These are phyloP conservation scores for Corvus moneduloides DNA, from an alignment of 2,113 vertebrate genomes.

Conservation along the genomic window DNA sequence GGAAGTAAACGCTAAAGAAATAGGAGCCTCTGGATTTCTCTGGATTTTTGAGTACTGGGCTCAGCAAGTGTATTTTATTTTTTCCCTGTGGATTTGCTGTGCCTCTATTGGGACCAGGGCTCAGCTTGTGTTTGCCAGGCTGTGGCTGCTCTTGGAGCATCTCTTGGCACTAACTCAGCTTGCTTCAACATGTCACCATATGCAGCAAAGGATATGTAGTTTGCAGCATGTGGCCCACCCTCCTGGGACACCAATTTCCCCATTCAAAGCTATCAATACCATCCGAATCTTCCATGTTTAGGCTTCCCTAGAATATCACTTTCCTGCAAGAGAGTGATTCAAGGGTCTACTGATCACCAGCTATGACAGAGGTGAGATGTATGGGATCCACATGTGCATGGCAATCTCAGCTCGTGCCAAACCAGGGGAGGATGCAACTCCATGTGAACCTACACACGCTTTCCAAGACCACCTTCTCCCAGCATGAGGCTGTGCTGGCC, in stretches of 20 bases:
- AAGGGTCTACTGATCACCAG: neutral
- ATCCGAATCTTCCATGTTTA: neutral
- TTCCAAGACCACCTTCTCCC: neutral
- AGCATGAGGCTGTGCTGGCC: neutral
- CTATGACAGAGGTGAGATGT: neutral
- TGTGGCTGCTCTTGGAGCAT: neutral
- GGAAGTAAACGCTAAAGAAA: neutral
- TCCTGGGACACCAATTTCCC: neutral
- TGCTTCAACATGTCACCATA: neutral
- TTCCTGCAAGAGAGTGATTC: neutral
- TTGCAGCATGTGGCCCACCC: neutral
- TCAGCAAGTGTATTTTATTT: neutral
- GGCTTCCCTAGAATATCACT: neutral
- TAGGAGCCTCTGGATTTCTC: neutral
- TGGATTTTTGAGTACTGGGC: neutral
- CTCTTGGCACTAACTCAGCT: accelerated
- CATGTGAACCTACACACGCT: accelerated
- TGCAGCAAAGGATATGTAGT: neutral
- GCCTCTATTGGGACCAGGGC: neutral
- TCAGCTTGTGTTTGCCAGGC: neutral
- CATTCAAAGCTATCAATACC: neutral
- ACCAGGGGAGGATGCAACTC: neutral
- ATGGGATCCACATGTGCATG: neutral
- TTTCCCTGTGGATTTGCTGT: neutral
- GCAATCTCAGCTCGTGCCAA: neutral